Evolutionary conservation across 2,113 vertebrate species (phyloP).

Genomic region (Clinocottus analis): DNA sequence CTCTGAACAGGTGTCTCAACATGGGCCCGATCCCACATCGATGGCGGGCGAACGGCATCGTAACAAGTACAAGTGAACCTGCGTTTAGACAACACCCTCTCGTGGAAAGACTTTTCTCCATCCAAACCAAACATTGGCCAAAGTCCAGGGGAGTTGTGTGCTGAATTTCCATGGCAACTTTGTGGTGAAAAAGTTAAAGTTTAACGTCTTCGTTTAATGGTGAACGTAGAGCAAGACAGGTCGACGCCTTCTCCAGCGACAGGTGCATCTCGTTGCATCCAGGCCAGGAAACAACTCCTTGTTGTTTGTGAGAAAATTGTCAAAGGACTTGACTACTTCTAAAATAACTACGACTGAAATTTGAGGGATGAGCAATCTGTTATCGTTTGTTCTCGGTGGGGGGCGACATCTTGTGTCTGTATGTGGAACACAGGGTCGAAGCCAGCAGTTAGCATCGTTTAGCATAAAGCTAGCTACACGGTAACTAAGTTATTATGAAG

Average conservation of each 20-base stretch:
- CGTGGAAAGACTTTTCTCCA: neutral
- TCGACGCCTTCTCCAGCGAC: neutral
- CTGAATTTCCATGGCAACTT: slow-evolving; percentile 33
- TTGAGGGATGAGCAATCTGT: neutral
- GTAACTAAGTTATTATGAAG: too few relatives aligned
- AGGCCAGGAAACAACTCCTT: neutral
- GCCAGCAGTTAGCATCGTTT: too few relatives aligned
- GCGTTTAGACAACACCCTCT: neutral
- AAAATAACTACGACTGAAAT: neutral
- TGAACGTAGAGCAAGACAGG: neutral
- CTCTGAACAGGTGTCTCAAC: neutral
- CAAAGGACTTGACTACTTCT: neutral
- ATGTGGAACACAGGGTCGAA: too few relatives aligned
- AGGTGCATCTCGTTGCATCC: neutral
- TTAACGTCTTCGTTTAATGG: slow-evolving; percentile 2
- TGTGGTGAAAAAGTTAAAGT: slow-evolving; percentile 38
- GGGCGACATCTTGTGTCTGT: neutral
- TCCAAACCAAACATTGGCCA: slow-evolving; percentile 20
- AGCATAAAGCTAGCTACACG: too few relatives aligned
- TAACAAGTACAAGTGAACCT: neutral
- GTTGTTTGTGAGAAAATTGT: neutral
- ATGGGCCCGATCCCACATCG: neutral
- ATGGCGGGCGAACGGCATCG: neutral
- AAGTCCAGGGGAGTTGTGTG: slow-evolving; percentile 31
- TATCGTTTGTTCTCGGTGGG: neutral